Percentiles rank a stretch among this genome's conserved stretches.
phyloP scores from a whole-genome alignment of 2,113 vertebrate species.

The Scalopus aquaticus region DNA sequence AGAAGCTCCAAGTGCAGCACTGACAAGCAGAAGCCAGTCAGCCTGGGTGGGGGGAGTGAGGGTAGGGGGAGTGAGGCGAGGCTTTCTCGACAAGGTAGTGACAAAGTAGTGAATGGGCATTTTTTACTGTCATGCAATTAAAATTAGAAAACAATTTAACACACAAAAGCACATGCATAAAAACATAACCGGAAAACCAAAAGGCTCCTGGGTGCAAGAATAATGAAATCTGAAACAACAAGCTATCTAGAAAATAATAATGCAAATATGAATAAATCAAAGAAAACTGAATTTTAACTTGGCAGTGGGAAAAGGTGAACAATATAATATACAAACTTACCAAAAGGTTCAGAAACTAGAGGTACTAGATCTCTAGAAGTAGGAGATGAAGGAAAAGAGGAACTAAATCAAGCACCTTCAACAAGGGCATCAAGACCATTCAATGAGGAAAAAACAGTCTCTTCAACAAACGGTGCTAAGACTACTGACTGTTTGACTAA shows the following conservation, averaged over 20 bases:
- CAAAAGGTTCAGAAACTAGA: not conserved
- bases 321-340: not conserved
- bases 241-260: not conserved
- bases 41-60: too few species aligned
- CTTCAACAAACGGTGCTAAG: not conserved
- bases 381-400: not conserved
- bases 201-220: not conserved
- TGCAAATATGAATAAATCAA: not conserved
- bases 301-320: not conserved
- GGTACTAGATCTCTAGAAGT: not conserved
- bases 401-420: not conserved
- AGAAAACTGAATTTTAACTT: not conserved
- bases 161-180: not conserved
- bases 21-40: not conserved
- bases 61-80: not conserved
- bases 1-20: not conserved
- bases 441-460: not conserved
- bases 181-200: not conserved
- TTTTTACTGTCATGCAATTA: not conserved
- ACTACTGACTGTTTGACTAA: not conserved
- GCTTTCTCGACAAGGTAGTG: not conserved
- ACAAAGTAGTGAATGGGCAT: not conserved
- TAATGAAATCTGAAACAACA: not conserved
- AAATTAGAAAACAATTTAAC: constrained; percentile 19
- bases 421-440: not conserved